Conservation (phyloP, 30 jellyfish, hydroid and myxozoan genomes). For the Nemopilema nomurai region DNA sequence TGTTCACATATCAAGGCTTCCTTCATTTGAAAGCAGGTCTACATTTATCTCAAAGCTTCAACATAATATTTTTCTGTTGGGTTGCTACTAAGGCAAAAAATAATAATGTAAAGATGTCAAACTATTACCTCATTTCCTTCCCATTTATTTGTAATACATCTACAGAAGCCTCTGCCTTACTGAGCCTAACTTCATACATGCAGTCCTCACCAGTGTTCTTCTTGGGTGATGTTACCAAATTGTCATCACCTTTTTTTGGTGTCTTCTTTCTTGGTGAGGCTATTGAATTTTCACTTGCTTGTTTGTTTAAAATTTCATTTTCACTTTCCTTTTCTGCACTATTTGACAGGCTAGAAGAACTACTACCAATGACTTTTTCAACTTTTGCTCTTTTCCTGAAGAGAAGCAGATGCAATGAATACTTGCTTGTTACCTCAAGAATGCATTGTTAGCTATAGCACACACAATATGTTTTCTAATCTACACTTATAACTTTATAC, state of each 20-base stretch:
- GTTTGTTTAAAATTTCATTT: conserved; percentile 7
- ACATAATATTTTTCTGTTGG: too few species aligned
- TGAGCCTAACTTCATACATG: conserved; percentile 18
- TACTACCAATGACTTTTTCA: conserved; percentile 1
- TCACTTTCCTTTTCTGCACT: too few species aligned
- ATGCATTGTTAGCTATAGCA: too few species aligned
- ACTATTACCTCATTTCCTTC: conserved; percentile 3
- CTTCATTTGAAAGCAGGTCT: too few species aligned
- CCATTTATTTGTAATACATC: conserved; percentile 1
- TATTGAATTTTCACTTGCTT: background rate
- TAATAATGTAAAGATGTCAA: too few species aligned
- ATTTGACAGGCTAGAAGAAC: too few species aligned
- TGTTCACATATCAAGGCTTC: too few species aligned
- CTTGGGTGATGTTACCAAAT: background rate
- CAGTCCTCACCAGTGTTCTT: background rate
- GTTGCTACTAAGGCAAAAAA: too few species aligned
- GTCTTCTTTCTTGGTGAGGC: conserved; percentile 38
- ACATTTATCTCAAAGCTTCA: too few species aligned
- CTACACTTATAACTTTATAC: too few species aligned
- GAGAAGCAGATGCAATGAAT: background rate
- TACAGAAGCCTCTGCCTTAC: conserved; percentile 15
- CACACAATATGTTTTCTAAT: too few species aligned
- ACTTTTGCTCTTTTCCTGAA: conserved; percentile 51
- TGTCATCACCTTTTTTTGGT: conserved; percentile 15
- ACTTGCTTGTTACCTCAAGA: background rate